A percentile compares a stretch with the other conserved stretches of the same genome.
These are phyloP conservation scores for Petaurus breviceps DNA, from an alignment of 2,113 vertebrate species.

Conservation along the genomic window DNA sequence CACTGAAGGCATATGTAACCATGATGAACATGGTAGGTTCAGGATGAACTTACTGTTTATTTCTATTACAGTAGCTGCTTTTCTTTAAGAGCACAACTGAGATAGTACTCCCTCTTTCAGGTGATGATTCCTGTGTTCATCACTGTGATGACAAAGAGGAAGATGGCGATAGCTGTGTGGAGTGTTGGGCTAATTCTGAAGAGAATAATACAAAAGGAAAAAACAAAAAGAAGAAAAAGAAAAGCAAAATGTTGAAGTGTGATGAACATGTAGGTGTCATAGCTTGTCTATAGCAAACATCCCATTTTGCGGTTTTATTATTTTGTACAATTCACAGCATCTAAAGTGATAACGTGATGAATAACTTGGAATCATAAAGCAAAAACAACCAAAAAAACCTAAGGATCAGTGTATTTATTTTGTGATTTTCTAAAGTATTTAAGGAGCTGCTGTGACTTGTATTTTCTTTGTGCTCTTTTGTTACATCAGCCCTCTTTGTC, in stretches of 20 bases:
- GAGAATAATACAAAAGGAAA: conserved; percentile 91
- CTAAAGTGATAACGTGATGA: neutral
- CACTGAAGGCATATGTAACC: conserved; percentile 97
- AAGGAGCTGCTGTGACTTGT: neutral
- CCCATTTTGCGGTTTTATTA: neutral
- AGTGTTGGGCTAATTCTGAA: conserved; percentile 93
- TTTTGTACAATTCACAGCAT: neutral
- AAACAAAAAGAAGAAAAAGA: conserved; percentile 98
- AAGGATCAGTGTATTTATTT: neutral
- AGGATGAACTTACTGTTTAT: neutral
- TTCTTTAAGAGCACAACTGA: neutral
- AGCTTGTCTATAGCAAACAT: neutral
- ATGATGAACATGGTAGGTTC: conserved; percentile 92
- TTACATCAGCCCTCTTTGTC: neutral
- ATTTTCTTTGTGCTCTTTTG: neutral
- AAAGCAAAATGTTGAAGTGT: conserved; percentile 89
- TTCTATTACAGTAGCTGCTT: neutral
- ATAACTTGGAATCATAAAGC: neutral
- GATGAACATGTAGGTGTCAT: conserved; percentile 88
- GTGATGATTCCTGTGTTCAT: conserved; percentile 88
- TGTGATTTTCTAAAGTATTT: neutral
- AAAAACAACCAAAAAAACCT: neutral
- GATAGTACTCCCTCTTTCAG: conserved; percentile 76
- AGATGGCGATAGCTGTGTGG: conserved; percentile 93
- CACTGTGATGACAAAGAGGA: conserved; percentile 93